Base-by-base conservation (phyloP, 2,888 invertebrate species). In the Cheilosia soror region DNA sequence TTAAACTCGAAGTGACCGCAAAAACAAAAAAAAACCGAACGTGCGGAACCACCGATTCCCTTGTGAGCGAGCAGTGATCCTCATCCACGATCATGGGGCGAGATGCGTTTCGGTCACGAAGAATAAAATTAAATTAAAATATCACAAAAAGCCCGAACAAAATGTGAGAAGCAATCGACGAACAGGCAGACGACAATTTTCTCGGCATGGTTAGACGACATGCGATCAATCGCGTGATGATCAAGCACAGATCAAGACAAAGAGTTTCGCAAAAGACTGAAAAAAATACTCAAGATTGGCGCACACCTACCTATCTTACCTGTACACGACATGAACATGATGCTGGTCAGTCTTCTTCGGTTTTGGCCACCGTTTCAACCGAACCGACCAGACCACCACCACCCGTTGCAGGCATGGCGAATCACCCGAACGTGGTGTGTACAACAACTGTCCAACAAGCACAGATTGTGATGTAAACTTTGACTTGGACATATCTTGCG, bases 401-500 rank as follows among this genome's bases (percentile, higher is more conserved):
- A 31, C 25, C 15, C 55, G 44, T 42, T 37, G 51, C 11, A 53
- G 15, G 15, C 79, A 63, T 65, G 9, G 63, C 65, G 58, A 65
- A 71, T 73, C 72, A 25, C 51, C 53, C 47, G 71, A 42, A 72
- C 76, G 62, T 81, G 72, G 49, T 66, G 71, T 85, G 81, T 85
- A 77, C 85, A 81, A 85, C 85, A 81, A 85, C 76, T 81, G 81
- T 85, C 72, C 57, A 42, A 85, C 85, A 85, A 66, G 71, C 71
- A 81, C 76, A 76, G 81, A 85, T 85, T 85, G 81, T 81, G 85
- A 85, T 81, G 85, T 85, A 85, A 85, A 85, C 85, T 85, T 85
- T 85, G 85, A 85, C 85, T 85, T 81, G 81, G 72, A 81, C 85
- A 85, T 77, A 85, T 85, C 76, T 84, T 71, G 75, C 58, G 68